Percentiles rank a stretch among this genome's conserved stretches.
Conservation (phyloP, 2,888 invertebrate species). For the Archips crataeganus region DNA sequence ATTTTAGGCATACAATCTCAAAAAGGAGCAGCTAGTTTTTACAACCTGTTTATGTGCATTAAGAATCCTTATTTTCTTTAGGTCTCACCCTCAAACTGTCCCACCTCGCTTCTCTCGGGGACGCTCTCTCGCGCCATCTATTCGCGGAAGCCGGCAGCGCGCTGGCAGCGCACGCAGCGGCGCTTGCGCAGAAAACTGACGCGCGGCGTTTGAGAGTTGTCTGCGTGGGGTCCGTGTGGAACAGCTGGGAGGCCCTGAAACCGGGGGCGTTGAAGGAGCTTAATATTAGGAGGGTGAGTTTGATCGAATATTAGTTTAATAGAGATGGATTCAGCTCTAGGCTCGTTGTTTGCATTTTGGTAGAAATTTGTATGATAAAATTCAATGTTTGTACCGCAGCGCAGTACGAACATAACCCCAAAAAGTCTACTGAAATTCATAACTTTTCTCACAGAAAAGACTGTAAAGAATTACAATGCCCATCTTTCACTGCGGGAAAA, state of each 20-base stretch:
- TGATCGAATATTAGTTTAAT: no score
- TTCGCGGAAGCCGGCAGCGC: slow-evolving; percentile 71
- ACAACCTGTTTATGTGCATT: background rate
- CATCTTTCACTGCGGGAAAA: no score
- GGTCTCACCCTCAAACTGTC: slow-evolving; percentile 91
- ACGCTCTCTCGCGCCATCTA: slow-evolving; percentile 87
- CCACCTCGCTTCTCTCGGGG: slow-evolving; percentile 88
- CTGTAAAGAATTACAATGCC: no score
- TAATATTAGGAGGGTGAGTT: slow-evolving; percentile 69
- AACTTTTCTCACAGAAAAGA: no score
- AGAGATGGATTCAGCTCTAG: no score
- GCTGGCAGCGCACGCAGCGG: slow-evolving; percentile 88
- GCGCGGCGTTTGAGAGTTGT: slow-evolving; percentile 88
- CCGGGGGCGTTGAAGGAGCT: slow-evolving; percentile 88
- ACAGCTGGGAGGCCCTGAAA: slow-evolving; percentile 94
- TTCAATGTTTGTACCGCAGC: no score
- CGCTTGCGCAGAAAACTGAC: slow-evolving; percentile 87
- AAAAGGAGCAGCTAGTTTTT: no score
- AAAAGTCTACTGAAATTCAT: no score
- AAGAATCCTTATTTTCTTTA: slow-evolving; percentile 56
- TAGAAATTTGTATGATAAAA: no score
- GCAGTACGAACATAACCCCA: no score
- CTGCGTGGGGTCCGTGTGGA: slow-evolving; percentile 98
- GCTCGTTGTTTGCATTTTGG: no score
- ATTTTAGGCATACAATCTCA: no score